These are phyloP conservation scores for Ptiloglossa arizonensis DNA, from an alignment of 1,140 invertebrate genomes.

Conservation along the genomic window DNA sequence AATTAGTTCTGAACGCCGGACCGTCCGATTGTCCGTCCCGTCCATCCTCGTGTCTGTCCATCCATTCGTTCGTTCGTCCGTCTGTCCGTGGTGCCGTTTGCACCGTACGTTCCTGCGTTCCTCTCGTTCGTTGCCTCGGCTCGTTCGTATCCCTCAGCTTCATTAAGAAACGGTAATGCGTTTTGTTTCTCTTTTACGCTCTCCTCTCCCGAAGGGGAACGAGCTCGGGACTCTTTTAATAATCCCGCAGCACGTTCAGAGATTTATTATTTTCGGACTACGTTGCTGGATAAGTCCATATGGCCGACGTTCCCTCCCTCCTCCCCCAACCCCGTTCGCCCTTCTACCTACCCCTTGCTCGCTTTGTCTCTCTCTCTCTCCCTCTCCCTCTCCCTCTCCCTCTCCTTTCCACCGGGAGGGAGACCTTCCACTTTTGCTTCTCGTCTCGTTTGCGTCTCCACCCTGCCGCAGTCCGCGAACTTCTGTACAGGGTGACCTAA, in stretches of 20 bases:
- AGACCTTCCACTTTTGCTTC: conserved; percentile 14
- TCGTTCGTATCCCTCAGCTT: conserved; percentile 77
- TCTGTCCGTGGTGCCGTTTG: conserved; percentile 37
- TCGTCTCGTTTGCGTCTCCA: conserved; percentile 15
- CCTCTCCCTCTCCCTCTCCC: conserved; percentile 19
- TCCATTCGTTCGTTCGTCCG: conserved; percentile 52
- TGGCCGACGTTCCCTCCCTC: conserved; percentile 62
- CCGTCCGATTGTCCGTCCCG: conserved; percentile 59
- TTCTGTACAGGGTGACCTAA: conserved; percentile 65
- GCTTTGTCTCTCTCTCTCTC: background rate
- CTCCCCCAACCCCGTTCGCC: conserved; percentile 19
- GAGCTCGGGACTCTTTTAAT: conserved; percentile 79
- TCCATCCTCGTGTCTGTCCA: conserved; percentile 42
- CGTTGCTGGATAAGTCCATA: conserved; percentile 76
- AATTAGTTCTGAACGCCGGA: conserved; percentile 76
- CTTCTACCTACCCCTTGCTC: conserved; percentile 22
- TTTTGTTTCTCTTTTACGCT: conserved; percentile 79
- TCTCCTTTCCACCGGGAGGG: conserved; percentile 8
- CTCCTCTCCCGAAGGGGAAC: conserved; percentile 65
- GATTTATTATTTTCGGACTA: conserved; percentile 82
- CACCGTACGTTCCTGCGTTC: conserved; percentile 49
- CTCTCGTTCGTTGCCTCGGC: conserved; percentile 66
- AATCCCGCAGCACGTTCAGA: conserved; percentile 77
- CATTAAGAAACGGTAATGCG: conserved; percentile 82
- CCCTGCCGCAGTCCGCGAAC: conserved; percentile 53